phyloP scores from a whole-genome alignment of 2,888 invertebrate genomes.

The Caenorhabditis drosophilae region DNA sequence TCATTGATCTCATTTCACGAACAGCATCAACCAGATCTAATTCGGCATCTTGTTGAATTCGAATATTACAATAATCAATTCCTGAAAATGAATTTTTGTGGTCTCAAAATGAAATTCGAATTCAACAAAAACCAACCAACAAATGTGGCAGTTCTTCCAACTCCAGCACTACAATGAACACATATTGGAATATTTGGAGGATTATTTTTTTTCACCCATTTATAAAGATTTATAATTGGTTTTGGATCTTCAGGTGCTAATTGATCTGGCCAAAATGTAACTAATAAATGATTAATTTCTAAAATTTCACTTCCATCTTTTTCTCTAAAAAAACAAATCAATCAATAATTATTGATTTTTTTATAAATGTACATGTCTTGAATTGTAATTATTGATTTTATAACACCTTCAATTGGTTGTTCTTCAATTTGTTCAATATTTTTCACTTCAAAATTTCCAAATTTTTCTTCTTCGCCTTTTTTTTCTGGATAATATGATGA shows the following conservation, averaged over 20 bases:
- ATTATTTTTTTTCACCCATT: slow-evolving; percentile 43
- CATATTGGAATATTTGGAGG: slow-evolving; percentile 35
- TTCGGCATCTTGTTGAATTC: slow-evolving; percentile 33
- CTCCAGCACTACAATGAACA: slow-evolving; percentile 59
- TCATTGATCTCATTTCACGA: slow-evolving; percentile 40
- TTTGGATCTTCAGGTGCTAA: slow-evolving; percentile 45
- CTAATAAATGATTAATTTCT: slow-evolving; percentile 33
- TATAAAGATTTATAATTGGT: slow-evolving; percentile 43
- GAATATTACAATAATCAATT: slow-evolving; percentile 37
- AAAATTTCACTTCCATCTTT: too few species aligned
- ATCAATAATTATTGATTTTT: too few species aligned
- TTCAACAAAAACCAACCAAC: slow-evolving; percentile 24
- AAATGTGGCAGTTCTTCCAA: slow-evolving; percentile 55
- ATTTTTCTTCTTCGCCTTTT: slow-evolving; percentile 26
- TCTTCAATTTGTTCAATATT: slow-evolving; percentile 35
- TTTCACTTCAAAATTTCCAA: slow-evolving; percentile 22
- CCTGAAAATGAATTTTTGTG: slow-evolving; percentile 11
- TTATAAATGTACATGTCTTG: too few species aligned
- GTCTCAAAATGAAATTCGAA: too few species aligned
- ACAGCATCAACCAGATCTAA: slow-evolving; percentile 39
- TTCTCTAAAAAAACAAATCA: too few species aligned
- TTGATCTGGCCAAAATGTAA: slow-evolving; percentile 54
- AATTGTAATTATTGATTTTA: too few species aligned
- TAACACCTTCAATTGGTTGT: slow-evolving; percentile 32
- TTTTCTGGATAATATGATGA: slow-evolving; percentile 43